Evolutionary conservation across 1,140 invertebrate species (phyloP).

Genomic region (Drosophila repletoides): DNA sequence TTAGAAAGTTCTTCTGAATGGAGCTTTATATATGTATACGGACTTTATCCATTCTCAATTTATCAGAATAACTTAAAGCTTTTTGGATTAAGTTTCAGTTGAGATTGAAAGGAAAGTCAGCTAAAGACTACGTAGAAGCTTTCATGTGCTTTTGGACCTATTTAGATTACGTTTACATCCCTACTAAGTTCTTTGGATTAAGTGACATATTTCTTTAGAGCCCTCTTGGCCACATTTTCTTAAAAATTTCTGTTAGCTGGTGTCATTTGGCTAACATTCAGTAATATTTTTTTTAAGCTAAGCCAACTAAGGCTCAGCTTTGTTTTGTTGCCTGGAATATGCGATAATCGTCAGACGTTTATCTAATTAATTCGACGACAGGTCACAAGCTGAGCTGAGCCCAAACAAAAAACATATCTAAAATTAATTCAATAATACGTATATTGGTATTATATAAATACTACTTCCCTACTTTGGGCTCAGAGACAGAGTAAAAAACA

Average conservation of each 20-base stretch:
- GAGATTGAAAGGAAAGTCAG: no score
- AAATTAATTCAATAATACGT: conserved; percentile 45
- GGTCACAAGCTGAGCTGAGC: conserved; percentile 13
- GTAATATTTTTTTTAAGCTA: conserved; percentile 24
- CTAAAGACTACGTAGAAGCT: no score
- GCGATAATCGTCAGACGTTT: conserved; percentile 37
- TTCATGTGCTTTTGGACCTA: no score
- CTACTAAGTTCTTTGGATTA: no score
- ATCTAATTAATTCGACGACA: conserved; percentile 53
- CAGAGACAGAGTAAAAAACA: conserved; percentile 20
- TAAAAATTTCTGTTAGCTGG: not conserved
- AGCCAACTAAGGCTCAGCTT: conserved; percentile 11
- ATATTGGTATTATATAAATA: conserved; percentile 38
- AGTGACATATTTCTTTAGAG: not conserved
- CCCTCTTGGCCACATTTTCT: not conserved
- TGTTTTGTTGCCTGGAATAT: conserved; percentile 8
- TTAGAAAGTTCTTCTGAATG: no score
- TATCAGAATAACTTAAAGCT: not conserved
- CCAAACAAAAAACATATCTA: conserved; percentile 14
- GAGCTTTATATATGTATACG: no score
- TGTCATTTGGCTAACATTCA: conserved; percentile 26
- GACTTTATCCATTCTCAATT: no score
- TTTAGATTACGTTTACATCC: no score
- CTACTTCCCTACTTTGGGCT: not conserved
- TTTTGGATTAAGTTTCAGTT: no score